These are phyloP conservation scores for Ariolimax columbianus DNA, from an alignment of 2,888 invertebrate genomes.

Conservation along the genomic window DNA sequence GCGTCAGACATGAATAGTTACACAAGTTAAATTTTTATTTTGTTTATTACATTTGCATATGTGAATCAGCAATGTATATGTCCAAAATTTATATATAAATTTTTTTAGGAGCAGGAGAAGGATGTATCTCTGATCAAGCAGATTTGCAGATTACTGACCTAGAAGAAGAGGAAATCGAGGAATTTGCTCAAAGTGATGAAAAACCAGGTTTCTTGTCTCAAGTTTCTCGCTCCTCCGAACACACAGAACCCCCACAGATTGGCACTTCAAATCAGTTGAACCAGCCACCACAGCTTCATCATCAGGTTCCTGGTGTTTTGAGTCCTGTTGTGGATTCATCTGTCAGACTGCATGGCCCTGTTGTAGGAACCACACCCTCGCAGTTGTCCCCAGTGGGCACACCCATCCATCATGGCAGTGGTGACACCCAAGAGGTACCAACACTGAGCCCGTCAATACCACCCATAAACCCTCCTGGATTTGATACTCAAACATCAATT, in stretches of 20 bases:
- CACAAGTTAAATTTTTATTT: no score
- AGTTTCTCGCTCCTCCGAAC: constrained; percentile 39
- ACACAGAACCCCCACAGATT: constrained; percentile 17
- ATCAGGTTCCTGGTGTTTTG: not conserved
- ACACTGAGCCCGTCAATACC: constrained; percentile 19
- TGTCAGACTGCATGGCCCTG: constrained; percentile 46
- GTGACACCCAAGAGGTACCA: constrained; percentile 9
- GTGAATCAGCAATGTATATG: no score
- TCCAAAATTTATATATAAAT: not conserved
- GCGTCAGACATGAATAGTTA: no score
- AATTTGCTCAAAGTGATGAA: constrained; percentile 60
- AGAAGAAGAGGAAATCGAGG: constrained; percentile 45
- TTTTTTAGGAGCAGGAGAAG: constrained; percentile 38
- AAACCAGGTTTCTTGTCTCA: constrained; percentile 40
- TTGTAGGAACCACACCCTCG: constrained; percentile 60
- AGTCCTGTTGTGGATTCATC: constrained; percentile 31
- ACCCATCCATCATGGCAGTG: constrained; percentile 61
- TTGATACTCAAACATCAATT: constrained; percentile 50
- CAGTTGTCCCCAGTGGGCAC: constrained; percentile 66
- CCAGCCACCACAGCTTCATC: constrained; percentile 18
- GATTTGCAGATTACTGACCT: constrained; percentile 46
- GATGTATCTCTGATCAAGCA: constrained; percentile 29
- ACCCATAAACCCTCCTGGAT: constrained; percentile 35
- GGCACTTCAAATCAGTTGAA: constrained; percentile 17
- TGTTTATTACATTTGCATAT: no score